Base-by-base conservation (phyloP, 2,888 invertebrate species). In the Proisotoma minuta region DNA sequence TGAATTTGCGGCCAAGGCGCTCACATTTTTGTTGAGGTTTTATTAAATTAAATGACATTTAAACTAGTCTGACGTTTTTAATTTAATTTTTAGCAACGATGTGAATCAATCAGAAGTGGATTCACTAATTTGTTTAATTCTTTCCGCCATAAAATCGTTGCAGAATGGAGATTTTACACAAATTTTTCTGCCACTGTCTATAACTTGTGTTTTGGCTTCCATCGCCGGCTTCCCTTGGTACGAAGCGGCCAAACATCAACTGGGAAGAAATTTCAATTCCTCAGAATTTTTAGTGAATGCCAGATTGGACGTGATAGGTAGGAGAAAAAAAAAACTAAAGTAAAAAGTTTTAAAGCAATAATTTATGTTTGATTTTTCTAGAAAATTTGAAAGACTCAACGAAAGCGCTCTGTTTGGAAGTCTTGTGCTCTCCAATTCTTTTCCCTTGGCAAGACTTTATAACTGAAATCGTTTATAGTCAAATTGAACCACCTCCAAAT, bases 221-320 rank as follows among this genome's bases (percentile, higher is more conserved):
- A 58, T 64, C 15, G 20, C 58, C 39, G 64, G 64, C 0, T 53
- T 28, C 57, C 51, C 49, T 12, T 64, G 64, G 64, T 27, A n/a
- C n/a, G n/a, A n/a, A n/a, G n/a, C n/a, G n/a, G n/a, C n/a, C n/a
- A n/a, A n/a, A n/a, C 34, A 34, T 34, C 34, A 15, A 34, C 34
- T 10, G 34, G 15, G 8, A 15, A 8, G 34, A 34, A 10, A 34
- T 8, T 8, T 34, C 34, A 15, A 10, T 34, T 34, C 34, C 34
- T n/a, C n/a, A n/a, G n/a, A n/a, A n/a, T n/a, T n/a, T n/a, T n/a
- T n/a, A n/a, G n/a, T n/a, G n/a, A n/a, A n/a, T n/a, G n/a, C n/a
- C n/a, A n/a, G n/a, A n/a, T n/a, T n/a, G n/a, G n/a, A n/a, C n/a
- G n/a, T n/a, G n/a, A n/a, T n/a, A 34, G 15, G 34, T 34, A 10